These are phyloP conservation scores for Cyprinodon diabolis DNA, from an alignment of 2,797 vertebrate species.

Conservation along the genomic window DNA sequence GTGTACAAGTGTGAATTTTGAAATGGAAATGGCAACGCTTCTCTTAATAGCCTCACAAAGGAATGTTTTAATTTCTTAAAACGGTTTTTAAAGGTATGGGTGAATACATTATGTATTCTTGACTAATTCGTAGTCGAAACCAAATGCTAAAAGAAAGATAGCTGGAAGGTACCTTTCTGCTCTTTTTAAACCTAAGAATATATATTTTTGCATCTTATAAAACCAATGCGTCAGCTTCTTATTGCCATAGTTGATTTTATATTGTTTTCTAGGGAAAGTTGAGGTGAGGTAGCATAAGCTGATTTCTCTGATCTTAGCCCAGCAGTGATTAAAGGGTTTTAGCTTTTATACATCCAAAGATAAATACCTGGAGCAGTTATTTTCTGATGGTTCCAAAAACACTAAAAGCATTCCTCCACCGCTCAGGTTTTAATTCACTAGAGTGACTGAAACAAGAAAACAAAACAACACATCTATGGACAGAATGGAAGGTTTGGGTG, in stretches of 20 bases:
- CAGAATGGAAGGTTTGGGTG: neutral
- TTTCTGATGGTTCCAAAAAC: neutral
- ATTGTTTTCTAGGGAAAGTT: neutral
- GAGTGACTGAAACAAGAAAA: neutral
- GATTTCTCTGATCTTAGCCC: neutral
- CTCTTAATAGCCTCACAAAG: neutral
- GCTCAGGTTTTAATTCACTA: neutral
- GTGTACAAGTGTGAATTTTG: neutral
- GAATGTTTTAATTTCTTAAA: neutral
- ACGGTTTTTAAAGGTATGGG: neutral
- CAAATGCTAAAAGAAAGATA: no score
- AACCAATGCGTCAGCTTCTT: neutral
- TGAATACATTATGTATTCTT: neutral
- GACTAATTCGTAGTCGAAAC: neutral
- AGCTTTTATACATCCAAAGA: conserved; percentile 1
- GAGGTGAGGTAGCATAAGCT: neutral
- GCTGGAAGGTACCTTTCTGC: neutral
- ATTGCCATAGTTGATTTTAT: neutral
- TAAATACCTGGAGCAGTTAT: neutral
- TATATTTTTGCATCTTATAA: neutral
- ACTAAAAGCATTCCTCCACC: neutral
- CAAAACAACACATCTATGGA: neutral
- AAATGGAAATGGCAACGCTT: neutral
- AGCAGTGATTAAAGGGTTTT: neutral
- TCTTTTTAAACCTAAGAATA: neutral